Evolutionary conservation across 2,113 vertebrate genomes (phyloP), one percentile per base, ranked within the genome.

Genomic region (Dendrocopos noguchii): DNA sequence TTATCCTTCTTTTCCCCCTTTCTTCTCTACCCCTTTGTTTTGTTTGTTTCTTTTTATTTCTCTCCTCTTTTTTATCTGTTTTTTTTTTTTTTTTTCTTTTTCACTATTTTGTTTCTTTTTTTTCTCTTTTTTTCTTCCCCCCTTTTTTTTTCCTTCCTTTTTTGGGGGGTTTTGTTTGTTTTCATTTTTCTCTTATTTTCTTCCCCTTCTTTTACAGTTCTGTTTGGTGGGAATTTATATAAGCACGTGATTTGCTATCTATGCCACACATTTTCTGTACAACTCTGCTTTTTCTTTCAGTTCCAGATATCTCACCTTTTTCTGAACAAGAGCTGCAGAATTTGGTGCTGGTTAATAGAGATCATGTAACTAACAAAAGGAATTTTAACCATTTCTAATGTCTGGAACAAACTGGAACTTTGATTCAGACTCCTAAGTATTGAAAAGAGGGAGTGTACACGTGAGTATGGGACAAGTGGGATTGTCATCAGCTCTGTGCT

Each of bases 391-490:
- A 90, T 86, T 86, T 5, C 27, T 34, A 52, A 39, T 2, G 75
- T 65, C 72, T 77, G 13, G 55, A 6, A 25, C 53, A 74, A 80
- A 65, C 8, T 57, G 33, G 13, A 55, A 7, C 71, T 55, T 77
- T 80, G 39, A 64, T 75, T 86, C 14, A 65, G 59, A 60, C 15
- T 33, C 7, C 0, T 53, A 57, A 84, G 19, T 64, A 31, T n/a
- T 1, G 39, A 4, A 80, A 44, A 83, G 22, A 66, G 27, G 11
- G 50, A 71, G 28, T 2, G 1, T 57, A 67, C 5, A 22, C 0
- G 0, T 39, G 36, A 22, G 28, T 63, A 25, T 66, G 27, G 60
- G 22, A 81, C 72, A 81, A 84, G 20, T 39, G 33, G 31, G 12
- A 1, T 73, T 89, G 42, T 82, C 47, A 84, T 50, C 27, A 78